Evolutionary conservation across 1,140 invertebrate genomes (phyloP), one percentile per base, ranked within the genome.

Genomic region (Archivesica marissinica): DNA sequence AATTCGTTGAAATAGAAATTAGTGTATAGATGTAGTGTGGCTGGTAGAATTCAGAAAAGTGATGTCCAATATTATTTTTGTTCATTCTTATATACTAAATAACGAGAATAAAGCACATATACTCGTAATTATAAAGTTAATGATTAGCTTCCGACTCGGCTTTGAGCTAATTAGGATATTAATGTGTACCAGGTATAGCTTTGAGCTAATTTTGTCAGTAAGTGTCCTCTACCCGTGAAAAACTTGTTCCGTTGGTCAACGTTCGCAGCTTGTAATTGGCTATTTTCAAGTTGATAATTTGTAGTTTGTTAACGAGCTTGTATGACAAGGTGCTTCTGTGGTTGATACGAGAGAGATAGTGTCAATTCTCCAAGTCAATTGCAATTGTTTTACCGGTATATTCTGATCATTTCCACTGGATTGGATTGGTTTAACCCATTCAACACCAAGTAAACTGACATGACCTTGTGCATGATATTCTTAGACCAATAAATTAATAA

Each of bases 81-180:
- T n/a, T n/a, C 20, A 52, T 52, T 52, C 3, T 52, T 7, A 52
- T 4, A 52, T 15, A 7, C 17, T n/a, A 4, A 11, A 7, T 17
- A 52, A n/a, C 6, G 11, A 59, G 25, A 30, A 7, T 7, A 28
- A 3, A 59, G 7, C 11, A 1, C 4, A 23, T 17, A 2, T 59
- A 4, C 59, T 64, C 59, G 59, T 64, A 64, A 64, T 64, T 64
- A 64, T 64, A 17, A 33, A 11, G 30, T 64, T 35, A 64, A 35
- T 17, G 38, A 35, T 64, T 52, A 64, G 59, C 30, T 64, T 64
- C 59, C 59, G 23, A 64, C 38, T 35, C n/a, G 38, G 59, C 59
- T 64, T 64, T 64, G 59, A n/a, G n/a, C n/a, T n/a, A n/a, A n/a
- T n/a, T n/a, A n/a, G n/a, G n/a, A n/a, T n/a, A n/a, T n/a, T n/a